Percentiles rank a stretch among this genome's conserved stretches.
Evolutionary conservation across 2,113 vertebrate species (phyloP).

Genomic region (Haemorhous mexicanus): DNA sequence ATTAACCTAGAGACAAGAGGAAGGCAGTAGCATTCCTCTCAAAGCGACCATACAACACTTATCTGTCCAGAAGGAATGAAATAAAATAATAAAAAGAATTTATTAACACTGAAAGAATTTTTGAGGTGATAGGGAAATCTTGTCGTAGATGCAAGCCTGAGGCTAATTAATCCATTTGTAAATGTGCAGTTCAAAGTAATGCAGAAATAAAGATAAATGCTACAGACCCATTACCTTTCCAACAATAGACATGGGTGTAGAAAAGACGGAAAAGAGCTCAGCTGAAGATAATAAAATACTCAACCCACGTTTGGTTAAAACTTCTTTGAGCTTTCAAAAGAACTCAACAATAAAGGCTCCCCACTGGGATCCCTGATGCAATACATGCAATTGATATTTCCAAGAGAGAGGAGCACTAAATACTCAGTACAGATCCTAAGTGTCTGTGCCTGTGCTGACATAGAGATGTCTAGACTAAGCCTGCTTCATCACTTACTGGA

Average conservation of each 20-base stretch:
- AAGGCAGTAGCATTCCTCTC: not conserved
- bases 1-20: not conserved
- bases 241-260: not conserved
- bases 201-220: not conserved
- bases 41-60: not conserved
- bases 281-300: not conserved
- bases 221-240: not conserved
- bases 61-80: not conserved
- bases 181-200: not conserved
- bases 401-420: not conserved
- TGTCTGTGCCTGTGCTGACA: not conserved
- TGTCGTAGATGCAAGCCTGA: not conserved
- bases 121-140: not conserved
- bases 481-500: not conserved
- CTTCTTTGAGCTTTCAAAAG: not conserved
- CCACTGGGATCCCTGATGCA: not conserved
- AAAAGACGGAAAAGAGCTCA: not conserved
- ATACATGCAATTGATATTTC: not conserved
- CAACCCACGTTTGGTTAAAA: rapidly evolving
- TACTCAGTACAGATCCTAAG: not conserved
- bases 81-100: not conserved
- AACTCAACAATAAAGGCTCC: not conserved
- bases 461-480: rapidly evolving
- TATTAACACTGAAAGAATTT: not conserved
- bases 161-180: not conserved